A percentile compares a stretch with the other conserved stretches of the same genome.
These are phyloP conservation scores for Engystomops pustulosus DNA, from an alignment of 2,113 vertebrate species.

Conservation along the genomic window DNA sequence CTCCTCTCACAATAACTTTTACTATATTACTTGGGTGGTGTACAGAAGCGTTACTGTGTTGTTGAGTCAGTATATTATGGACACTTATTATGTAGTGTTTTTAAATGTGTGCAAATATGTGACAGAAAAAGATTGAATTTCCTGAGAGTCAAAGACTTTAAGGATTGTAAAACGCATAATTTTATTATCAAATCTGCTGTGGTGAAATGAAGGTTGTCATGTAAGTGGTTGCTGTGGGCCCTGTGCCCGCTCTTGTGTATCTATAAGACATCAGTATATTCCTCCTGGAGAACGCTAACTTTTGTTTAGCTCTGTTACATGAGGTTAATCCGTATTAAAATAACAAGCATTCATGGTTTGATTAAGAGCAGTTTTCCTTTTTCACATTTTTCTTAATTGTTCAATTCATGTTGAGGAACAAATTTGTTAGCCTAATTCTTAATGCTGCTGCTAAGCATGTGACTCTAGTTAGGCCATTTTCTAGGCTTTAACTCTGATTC, in stretches of 20 bases:
- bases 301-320: not conserved
- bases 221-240: not conserved
- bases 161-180: too few species aligned
- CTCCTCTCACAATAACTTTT: too few species aligned
- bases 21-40: too few species aligned
- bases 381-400: constrained; percentile 17
- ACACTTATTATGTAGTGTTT: too few species aligned
- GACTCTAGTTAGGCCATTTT: not conserved
- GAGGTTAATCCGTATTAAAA: not conserved
- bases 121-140: too few species aligned
- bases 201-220: not conserved
- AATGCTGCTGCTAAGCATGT: not conserved
- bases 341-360: not conserved
- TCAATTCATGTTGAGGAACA: constrained; percentile 13
- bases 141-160: too few species aligned
- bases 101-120: too few species aligned
- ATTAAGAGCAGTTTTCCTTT: not conserved
- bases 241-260: not conserved
- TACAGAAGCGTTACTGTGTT: too few species aligned
- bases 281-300: not conserved
- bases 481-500: not conserved
- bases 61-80: too few species aligned
- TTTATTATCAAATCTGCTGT: not conserved
- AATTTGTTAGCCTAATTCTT: not conserved
- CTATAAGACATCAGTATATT: too few species aligned